A percentile compares a stretch with the other conserved stretches of the same genome.
These are phyloP conservation scores for Drosophila cognata DNA, from an alignment of 2,888 invertebrate species.

Conservation along the genomic window DNA sequence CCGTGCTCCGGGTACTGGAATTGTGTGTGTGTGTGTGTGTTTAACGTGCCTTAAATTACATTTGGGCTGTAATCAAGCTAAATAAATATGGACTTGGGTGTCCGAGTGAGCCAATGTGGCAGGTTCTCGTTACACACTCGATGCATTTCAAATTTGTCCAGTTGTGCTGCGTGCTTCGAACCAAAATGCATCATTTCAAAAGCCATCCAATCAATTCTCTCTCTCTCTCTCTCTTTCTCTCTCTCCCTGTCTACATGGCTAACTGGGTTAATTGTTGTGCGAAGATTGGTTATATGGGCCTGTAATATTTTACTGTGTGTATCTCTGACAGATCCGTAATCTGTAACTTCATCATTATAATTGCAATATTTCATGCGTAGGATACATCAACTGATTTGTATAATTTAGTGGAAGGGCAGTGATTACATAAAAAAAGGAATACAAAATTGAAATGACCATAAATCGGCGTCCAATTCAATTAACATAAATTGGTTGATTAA, in stretches of 20 bases:
- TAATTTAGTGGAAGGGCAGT: neutral
- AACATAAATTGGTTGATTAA: constrained; percentile 79
- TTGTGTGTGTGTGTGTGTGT: constrained; percentile 55
- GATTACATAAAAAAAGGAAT: constrained; percentile 3
- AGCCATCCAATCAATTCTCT: neutral
- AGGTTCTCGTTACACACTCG: constrained; percentile 58
- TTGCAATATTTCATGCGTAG: constrained; percentile 2
- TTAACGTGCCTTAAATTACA: constrained; percentile 80
- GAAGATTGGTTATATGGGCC: constrained; percentile 30
- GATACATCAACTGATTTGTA: neutral
- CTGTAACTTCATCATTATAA: constrained; percentile 21
- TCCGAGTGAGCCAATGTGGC: constrained; percentile 41
- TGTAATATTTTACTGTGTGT: neutral
- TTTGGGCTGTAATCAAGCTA: constrained; percentile 79
- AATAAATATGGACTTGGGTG: constrained; percentile 62
- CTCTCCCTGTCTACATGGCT: neutral
- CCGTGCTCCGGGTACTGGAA: constrained; percentile 32
- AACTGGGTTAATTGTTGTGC: constrained; percentile 68
- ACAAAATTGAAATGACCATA: constrained; percentile 62
- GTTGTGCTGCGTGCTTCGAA: constrained; percentile 13
- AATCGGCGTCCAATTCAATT: constrained; percentile 78
- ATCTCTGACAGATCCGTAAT: constrained; percentile 20
- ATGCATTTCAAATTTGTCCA: constrained; percentile 52
- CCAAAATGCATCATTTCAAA: constrained; percentile 16
- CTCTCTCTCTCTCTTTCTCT: neutral